Evolutionary conservation across 2,888 invertebrate species (phyloP), one percentile per base, ranked within the genome.

Genomic region (Limenitis arthemis): DNA sequence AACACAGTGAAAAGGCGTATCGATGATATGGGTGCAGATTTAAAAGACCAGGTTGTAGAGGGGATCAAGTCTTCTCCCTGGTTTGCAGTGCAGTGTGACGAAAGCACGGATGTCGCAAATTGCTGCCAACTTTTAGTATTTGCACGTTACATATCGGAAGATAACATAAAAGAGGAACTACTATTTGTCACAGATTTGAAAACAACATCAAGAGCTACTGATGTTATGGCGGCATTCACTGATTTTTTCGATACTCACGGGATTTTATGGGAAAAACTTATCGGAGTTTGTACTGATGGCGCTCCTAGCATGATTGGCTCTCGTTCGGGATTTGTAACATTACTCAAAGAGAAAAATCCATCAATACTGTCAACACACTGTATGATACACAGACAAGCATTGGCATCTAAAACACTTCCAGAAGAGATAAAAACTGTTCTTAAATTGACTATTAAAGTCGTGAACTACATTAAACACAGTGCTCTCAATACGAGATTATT

Each of bases 251-350:
- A 53, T 9, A 20, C 11, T 31, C 38, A 47, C 33, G 28, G 32
- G 7, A 8, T 44, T 8, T 28, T 5, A 29, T 67, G 61, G 66
- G 41, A 63, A 32, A 65, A 61, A 29, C 53, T 63, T 32, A 52
- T 58, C 11, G 61, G 54, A n/a, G 42, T 65, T 6, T 63, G 61
- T 53, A 64, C 62, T 47, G 61, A 67, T 32, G 62, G 62, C 39
- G 61, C 62, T 59, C 62, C 64, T 7, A 60, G 58, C 44, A 58
- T 64, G 62, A 46, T 64, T 42, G 64, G 64, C 38, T 60, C 55
- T 49, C 62, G 60, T 29, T 64, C 63, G 28, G 62, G 63, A 5
- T 58, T 64, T 6, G 41, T 52, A 32, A 37, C 51, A 30, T 51
- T 59, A 40, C 47, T 61, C 28, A 60, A 59, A 55, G 44, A 52